phyloP scores from a whole-genome alignment of 2,797 vertebrate species.

The Peromyscus attwateri region DNA sequence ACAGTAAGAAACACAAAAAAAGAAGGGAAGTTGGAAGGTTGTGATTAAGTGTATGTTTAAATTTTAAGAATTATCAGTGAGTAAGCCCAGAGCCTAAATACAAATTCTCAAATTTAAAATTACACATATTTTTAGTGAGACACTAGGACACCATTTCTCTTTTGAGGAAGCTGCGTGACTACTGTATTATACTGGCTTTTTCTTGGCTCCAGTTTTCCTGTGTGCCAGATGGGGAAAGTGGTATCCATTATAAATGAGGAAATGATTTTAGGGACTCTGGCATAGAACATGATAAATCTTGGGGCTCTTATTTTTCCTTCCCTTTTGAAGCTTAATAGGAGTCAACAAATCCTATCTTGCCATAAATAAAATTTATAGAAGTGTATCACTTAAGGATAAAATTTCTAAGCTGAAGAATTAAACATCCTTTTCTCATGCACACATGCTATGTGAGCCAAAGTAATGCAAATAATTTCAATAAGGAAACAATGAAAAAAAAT shows the following conservation, averaged over 20 bases:
- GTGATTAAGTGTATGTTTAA: background rate
- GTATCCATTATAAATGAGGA: background rate
- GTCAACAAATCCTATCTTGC: background rate
- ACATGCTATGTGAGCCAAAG: background rate
- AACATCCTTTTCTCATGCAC: background rate
- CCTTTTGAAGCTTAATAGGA: background rate
- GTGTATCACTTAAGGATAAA: no score
- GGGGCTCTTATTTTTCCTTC: background rate
- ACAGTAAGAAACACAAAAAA: background rate
- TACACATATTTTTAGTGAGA: background rate
- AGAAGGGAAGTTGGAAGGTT: background rate
- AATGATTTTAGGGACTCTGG: background rate
- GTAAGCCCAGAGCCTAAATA: background rate
- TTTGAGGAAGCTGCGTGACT: background rate
- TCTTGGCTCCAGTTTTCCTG: background rate
- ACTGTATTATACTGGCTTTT: background rate
- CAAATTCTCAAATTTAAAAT: background rate
- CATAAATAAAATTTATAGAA: background rate
- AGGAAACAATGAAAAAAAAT: background rate
- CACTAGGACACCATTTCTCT: background rate
- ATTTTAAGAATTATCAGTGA: background rate
- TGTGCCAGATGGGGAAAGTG: background rate
- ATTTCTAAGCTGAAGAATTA: background rate
- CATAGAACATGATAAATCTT: background rate
- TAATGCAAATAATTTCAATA: conserved; percentile 13